Evolutionary conservation across 1,140 invertebrate species (phyloP).

Genomic region (Leptopilina boulardi): DNA sequence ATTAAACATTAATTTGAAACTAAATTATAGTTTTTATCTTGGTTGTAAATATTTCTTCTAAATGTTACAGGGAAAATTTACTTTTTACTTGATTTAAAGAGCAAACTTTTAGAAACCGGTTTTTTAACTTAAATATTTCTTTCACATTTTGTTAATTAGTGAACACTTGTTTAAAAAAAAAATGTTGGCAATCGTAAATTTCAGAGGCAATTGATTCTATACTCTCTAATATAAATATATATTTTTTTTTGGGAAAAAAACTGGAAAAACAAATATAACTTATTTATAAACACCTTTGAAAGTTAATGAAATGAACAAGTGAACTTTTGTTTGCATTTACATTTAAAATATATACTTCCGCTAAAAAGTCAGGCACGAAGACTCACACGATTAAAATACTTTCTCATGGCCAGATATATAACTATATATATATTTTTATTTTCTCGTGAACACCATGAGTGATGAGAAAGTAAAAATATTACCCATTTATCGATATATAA

Average conservation of each 20-base stretch:
- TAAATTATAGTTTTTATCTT: too few relatives aligned
- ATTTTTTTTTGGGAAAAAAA: neutral
- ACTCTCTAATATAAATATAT: neutral
- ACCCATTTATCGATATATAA: neutral
- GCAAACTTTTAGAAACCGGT: constrained; percentile 11
- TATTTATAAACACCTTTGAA: constrained; percentile 12
- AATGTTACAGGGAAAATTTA: neutral
- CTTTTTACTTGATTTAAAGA: neutral
- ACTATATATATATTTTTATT: neutral
- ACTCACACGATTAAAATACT: constrained; percentile 27
- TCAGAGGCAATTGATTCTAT: neutral
- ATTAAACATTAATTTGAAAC: too few relatives aligned
- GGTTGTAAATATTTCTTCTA: neutral
- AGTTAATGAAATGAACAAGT: constrained; percentile 20
- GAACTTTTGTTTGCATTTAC: constrained; percentile 20
- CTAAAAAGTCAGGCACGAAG: constrained; percentile 29
- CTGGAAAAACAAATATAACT: neutral
- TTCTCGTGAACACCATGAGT: neutral
- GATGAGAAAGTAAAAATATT: constrained; percentile 24
- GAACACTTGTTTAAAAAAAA: neutral
- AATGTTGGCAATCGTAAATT: neutral
- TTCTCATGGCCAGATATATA: constrained; percentile 20
- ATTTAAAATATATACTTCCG: constrained; percentile 21
- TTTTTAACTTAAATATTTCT: neutral
- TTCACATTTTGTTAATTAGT: neutral